Base-by-base conservation (phyloP, 2,888 invertebrate species). In the Thera britannica region DNA sequence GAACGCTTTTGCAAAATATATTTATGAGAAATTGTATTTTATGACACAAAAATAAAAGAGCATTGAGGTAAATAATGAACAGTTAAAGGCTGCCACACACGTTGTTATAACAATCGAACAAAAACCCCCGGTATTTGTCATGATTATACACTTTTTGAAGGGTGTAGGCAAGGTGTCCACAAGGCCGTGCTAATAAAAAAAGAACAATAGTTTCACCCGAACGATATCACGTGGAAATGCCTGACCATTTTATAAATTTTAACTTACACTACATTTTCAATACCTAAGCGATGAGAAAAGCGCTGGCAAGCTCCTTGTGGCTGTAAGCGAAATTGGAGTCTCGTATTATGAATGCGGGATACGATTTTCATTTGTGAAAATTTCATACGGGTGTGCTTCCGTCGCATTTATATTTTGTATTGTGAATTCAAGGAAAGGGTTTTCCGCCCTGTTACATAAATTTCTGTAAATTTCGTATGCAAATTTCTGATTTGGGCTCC, bases 311-410 rank as follows among this genome's bases (percentile, higher is more conserved):
- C 64, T 67, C 41, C 58, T 52, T 48, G 67, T 62, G 52, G 65
- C 60, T 57, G 68, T 63, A 67, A 73, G 65, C 67, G 60, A 65
- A 73, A 68, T 73, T 68, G 67, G 68, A 73, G 73, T 73, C 65
- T 62, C 58, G 61, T 66, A 66, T 62, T 62, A 67, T 65, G 64
- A 68, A 69, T 69, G 71, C 65, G 58, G 59, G 59, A 67, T 72
- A 67, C 74, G 70, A 71, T 71, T 74, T 72, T 72, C 71, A 72
- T 74, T 70, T 74, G 70, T 65, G 72, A 63, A 68, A 67, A 65
- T 72, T 71, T 72, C 64, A 57, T 61, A 70, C 65, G 62, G 59
- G 68, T 54, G 60, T 57, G 57, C 64, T 23, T 48, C 7, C 58
- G 67, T 49, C 70, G 62, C 65, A 66, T 68, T 71, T 71, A 66